These are phyloP conservation scores for Rhincodon typus DNA, from an alignment of 2,797 vertebrate species.

Conservation along the genomic window DNA sequence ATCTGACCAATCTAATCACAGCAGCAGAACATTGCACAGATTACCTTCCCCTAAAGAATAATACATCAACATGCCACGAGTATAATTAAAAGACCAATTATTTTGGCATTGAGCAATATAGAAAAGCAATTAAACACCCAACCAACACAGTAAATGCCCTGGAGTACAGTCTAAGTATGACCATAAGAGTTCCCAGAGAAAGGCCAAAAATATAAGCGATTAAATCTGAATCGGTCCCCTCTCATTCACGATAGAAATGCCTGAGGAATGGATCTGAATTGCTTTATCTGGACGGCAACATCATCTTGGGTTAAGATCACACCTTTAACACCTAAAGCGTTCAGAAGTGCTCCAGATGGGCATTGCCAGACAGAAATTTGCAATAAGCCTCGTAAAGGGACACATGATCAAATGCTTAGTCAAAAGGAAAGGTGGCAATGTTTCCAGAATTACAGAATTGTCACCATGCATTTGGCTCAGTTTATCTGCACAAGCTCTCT, in stretches of 20 bases:
- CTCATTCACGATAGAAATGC: background rate
- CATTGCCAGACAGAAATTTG: too few species aligned
- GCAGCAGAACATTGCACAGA: background rate
- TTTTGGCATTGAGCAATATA: background rate
- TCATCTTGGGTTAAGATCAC: background rate
- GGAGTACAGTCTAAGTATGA: background rate
- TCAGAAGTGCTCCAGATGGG: background rate
- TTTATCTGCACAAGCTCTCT: too few species aligned
- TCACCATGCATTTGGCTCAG: too few species aligned
- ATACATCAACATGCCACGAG: background rate
- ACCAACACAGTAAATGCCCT: background rate
- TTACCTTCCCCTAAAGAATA: background rate
- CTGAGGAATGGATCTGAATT: background rate
- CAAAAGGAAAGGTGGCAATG: too few species aligned
- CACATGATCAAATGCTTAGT: background rate
- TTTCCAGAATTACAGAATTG: too few species aligned
- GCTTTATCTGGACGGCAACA: background rate
- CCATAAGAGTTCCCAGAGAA: background rate
- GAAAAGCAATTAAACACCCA: constrained; percentile 8
- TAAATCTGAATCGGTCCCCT: background rate
- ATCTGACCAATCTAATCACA: background rate
- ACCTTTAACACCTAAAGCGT: too few species aligned
- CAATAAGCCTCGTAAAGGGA: background rate
- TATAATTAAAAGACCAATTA: background rate
- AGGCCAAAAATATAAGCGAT: background rate